Base-by-base conservation (phyloP, 2,888 invertebrate genomes). In the Aelia acuminata region DNA sequence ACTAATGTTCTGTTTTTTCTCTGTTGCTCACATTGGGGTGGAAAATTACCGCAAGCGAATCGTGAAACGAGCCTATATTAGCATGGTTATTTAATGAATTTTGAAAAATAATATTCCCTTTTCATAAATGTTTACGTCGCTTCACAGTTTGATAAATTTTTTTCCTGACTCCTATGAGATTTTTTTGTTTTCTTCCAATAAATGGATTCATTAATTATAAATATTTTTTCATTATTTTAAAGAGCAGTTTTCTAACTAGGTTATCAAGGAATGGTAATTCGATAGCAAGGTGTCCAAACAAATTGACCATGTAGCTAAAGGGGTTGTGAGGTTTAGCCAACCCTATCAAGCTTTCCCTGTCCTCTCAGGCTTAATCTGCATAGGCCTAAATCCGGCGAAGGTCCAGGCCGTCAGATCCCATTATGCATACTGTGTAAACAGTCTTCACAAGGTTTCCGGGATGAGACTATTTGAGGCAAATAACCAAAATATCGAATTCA, bases 1-100 rank as follows among this genome's bases (percentile, higher is more conserved):
- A 57, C 57, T 26, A 57, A 57, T 57, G 57, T 53, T 57, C n/a
- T 57, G 57, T 57, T 57, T 57, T 57, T 57, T 57, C 57, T 57
- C 57, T 57, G 26, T 57, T 57, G 26, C 57, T 57, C 57, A 11
- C 57, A 26, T 13, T 26, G 26, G 57, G 57, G 26, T 26, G 57
- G 57, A 26, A 57, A 57, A 57, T 26, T 57, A 11, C 57, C 57
- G 3, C 26, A 10, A 26, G 2, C 26, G 57, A 26, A 57, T 57
- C 57, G 53, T 53, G 10, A n/a, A 53, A 53, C 53, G 53, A n/a
- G 22, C 22, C 22, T n/a, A 53, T 53, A 53, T 53, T n/a, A 53
- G 53, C 8, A 7, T 11, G 22, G 22, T 53, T 53, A 53, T 53
- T 53, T 53, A 53, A 53, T 53, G 53, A 53, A 53, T n/a, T 53